Conservation (phyloP, 2,113 vertebrate genomes). For the Choloepus hoffmanni region DNA sequence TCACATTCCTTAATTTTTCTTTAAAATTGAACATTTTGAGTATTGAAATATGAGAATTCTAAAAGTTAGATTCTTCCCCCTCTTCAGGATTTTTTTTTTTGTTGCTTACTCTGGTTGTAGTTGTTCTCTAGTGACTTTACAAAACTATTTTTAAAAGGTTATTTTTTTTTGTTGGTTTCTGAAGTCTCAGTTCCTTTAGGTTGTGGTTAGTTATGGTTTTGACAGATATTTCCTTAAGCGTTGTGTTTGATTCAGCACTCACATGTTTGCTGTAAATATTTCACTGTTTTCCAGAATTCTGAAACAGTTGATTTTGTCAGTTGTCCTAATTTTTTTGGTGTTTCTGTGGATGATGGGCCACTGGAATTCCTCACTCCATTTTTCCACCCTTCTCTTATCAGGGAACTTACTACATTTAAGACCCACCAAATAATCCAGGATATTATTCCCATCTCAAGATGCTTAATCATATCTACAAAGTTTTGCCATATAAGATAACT, state of each 20-base stretch:
- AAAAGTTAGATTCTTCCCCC: neutral
- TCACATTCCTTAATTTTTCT: neutral
- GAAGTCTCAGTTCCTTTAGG: neutral
- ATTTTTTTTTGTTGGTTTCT: neutral
- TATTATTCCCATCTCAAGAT: neutral
- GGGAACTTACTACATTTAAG: too few species aligned
- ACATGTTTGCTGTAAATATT: too few species aligned
- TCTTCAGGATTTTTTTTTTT: neutral
- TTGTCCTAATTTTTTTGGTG: too few species aligned
- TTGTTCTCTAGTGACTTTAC: too few species aligned
- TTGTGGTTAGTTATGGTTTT: neutral
- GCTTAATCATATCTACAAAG: neutral
- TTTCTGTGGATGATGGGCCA: too few species aligned
- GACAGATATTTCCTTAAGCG: too few species aligned
- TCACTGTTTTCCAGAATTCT: too few species aligned
- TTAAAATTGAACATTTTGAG: neutral
- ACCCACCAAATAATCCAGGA: neutral
- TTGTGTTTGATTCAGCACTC: neutral
- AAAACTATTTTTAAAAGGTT: too few species aligned
- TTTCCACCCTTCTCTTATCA: too few species aligned
- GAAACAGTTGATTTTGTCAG: too few species aligned
- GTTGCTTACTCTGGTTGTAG: neutral
- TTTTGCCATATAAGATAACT: neutral
- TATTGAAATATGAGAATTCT: neutral
- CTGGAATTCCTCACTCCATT: too few species aligned